Base-by-base conservation (phyloP, 2,113 vertebrate genomes). In the Lamprotornis superbus region DNA sequence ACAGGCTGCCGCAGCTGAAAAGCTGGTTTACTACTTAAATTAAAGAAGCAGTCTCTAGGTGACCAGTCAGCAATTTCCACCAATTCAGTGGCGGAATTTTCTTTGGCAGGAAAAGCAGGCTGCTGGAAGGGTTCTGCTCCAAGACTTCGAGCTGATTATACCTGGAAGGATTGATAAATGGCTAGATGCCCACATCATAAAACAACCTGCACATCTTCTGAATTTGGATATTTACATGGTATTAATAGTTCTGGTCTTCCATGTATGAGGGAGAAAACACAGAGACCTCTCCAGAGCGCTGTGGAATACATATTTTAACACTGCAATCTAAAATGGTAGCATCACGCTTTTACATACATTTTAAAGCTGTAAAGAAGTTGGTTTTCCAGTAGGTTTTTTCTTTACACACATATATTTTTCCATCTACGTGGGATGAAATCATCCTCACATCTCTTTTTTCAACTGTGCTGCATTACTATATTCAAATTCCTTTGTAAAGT, bases 21-120 rank as follows among this genome's bases (percentile, higher is more conserved):
- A 94, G 78, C 83, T 83, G 83, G 64, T 84, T 85, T 91, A 78
- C 71, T 71, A 37, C 97, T 95, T 85, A 95, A 95, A 75, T 52
- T 44, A 44, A 25, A 69, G 87, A 65, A 83, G 59, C 84, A 76
- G 91, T 93, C 82, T 94, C 95, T 59, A 89, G 86, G 93, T 96
- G 95, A 97, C 79, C 94, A 86, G 71, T 92, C 94, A 97, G 94
- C 88, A 86, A 93, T 86, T 96, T 94, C 95, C 93, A 94, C 86
- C 83, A 89, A 83, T 95, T 94, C 89, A 89, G 73, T 24, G 90
- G 64, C 46, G 49, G 71, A 55, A 83, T 96, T 93, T 95, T 95
- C 92, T 87, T 93, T 92, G 95, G 94, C 94, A 94, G 50, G 46
- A 77, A 83, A 69, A 52, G 59, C 24, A 3, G 37, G 55, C 86